Base-by-base conservation (phyloP, 2,888 invertebrate species). In the Papilio demoleus region DNA sequence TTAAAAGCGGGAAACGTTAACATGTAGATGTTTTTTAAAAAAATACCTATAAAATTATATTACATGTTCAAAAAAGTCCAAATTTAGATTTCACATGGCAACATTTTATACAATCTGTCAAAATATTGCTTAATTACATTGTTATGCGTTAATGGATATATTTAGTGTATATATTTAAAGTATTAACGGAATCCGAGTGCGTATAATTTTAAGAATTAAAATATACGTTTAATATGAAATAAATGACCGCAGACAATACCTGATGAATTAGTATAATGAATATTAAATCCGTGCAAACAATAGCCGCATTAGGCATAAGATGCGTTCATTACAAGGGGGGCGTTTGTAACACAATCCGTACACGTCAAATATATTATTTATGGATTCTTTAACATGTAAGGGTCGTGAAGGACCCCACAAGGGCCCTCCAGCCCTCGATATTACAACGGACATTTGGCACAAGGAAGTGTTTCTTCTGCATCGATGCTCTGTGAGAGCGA, bases 361-460 rank as follows among this genome's bases (percentile, higher is more conserved):
- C 84, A 87, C 92, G 92, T 90, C 92, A 91, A 92, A 89, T 92
- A 86, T 92, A 92, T 92, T 92, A 92, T 92, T 92, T 90, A 92
- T 91, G 92, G 92, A 90, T 92, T 92, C 92, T 92, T 92, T 88
- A 92, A 92, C 92, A 92, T 89, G 91, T 90, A 90, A 92, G 92
- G 87, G 85, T 85, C 80, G 78, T 84, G 8, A 42, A 42, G 42
- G 42, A 42, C 42, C 42, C 42, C 42, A 42, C 77, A 85, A 78
- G 82, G 77, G 76, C 65, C 42, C 53, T 68, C 40, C 14, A 14
- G 31, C 22, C 58, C 47, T 45, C 74, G 82, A 75, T 74, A 78
- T 76, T 75, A 79, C 77, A 83, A 83, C 82, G 89, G 88, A 90
- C 91, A 90, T 90, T 91, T 92, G 91, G 90, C 84, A 78, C 80